Percentiles rank a stretch among this genome's conserved stretches.
Evolutionary conservation across 2,797 vertebrate genomes (phyloP).

Genomic region (Pantherophis alleghaniensis): DNA sequence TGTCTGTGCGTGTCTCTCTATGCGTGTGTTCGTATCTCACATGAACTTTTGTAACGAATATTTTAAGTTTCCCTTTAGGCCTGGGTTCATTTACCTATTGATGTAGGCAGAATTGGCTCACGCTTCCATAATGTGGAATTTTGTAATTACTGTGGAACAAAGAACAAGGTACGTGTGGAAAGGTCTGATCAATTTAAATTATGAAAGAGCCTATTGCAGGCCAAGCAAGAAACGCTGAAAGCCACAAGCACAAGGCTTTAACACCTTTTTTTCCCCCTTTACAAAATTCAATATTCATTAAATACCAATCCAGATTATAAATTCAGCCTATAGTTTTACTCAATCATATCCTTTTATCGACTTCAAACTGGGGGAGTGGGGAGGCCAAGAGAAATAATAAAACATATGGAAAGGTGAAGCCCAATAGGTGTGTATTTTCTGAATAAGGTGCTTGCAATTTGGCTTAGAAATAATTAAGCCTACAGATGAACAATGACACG

Average conservation of each 20-base stretch:
- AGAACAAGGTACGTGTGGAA: slow-evolving; percentile 24
- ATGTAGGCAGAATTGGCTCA: slow-evolving; percentile 22
- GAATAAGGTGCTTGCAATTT: slow-evolving; percentile 24
- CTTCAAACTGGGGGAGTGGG: neutral
- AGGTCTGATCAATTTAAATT: slow-evolving; percentile 35
- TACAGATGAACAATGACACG: slow-evolving; percentile 4
- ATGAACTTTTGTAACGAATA: slow-evolving; percentile 19
- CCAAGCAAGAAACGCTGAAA: slow-evolving; percentile 48
- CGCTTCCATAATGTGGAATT: slow-evolving; percentile 9
- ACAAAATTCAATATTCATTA: slow-evolving; percentile 41
- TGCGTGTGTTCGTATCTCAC: neutral
- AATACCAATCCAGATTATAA: slow-evolving; percentile 31
- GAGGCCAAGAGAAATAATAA: slow-evolving; percentile 11
- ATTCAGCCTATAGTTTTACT: slow-evolving; percentile 28
- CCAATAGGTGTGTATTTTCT: neutral
- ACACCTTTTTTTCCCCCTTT: slow-evolving; percentile 17
- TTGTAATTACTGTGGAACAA: slow-evolving; percentile 7
- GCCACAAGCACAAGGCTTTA: neutral
- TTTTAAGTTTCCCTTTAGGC: slow-evolving; percentile 6
- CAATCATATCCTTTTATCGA: slow-evolving; percentile 25
- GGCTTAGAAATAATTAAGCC: slow-evolving; percentile 23
- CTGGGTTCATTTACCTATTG: slow-evolving; percentile 25
- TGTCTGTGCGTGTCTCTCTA: no score
- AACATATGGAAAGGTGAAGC: slow-evolving; percentile 2
- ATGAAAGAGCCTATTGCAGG: slow-evolving; percentile 12